Evolutionary conservation across 2,113 vertebrate species (phyloP).

Genomic region (Fregata magnificens): DNA sequence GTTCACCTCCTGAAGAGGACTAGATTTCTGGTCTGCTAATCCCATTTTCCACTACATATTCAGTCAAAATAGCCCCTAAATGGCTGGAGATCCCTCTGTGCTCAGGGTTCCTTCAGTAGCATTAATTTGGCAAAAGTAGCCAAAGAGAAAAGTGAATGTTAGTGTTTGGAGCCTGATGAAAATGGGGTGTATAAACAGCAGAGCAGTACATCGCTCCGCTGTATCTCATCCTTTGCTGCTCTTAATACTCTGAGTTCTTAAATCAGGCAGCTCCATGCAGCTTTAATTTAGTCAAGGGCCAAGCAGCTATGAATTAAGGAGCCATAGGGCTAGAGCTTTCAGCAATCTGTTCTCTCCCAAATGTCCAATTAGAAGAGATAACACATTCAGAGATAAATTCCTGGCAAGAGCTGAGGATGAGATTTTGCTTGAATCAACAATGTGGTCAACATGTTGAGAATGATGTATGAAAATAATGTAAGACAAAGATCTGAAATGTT

Average conservation of each 20-base stretch:
- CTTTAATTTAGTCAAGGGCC: slow-evolving; percentile 66
- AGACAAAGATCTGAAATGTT: slow-evolving; percentile 51
- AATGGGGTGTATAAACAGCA: neutral
- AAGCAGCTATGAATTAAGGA: slow-evolving; percentile 63
- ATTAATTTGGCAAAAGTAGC: slow-evolving; percentile 28
- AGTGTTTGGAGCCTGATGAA: neutral
- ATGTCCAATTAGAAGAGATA: slow-evolving; percentile 67
- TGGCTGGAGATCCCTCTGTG: slow-evolving; percentile 11
- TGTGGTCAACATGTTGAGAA: slow-evolving; percentile 29
- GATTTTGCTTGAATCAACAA: slow-evolving; percentile 65
- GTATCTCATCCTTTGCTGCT: neutral
- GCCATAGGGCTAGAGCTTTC: slow-evolving; percentile 48
- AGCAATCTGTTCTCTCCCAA: slow-evolving; percentile 64
- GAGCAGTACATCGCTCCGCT: neutral
- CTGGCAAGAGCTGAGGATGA: slow-evolving; percentile 32
- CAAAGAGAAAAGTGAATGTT: neutral
- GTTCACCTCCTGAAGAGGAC: slow-evolving; percentile 64
- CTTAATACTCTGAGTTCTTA: slow-evolving; percentile 45
- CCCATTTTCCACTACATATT: slow-evolving; percentile 47
- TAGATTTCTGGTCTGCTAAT: slow-evolving; percentile 58
- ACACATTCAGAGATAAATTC: slow-evolving; percentile 48
- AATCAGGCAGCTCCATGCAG: slow-evolving; percentile 52
- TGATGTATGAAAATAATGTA: slow-evolving; percentile 48
- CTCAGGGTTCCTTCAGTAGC: neutral
- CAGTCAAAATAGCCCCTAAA: slow-evolving; percentile 31